These are phyloP conservation scores for Platanista minor DNA, from an alignment of 2,113 vertebrate genomes.

Conservation along the genomic window DNA sequence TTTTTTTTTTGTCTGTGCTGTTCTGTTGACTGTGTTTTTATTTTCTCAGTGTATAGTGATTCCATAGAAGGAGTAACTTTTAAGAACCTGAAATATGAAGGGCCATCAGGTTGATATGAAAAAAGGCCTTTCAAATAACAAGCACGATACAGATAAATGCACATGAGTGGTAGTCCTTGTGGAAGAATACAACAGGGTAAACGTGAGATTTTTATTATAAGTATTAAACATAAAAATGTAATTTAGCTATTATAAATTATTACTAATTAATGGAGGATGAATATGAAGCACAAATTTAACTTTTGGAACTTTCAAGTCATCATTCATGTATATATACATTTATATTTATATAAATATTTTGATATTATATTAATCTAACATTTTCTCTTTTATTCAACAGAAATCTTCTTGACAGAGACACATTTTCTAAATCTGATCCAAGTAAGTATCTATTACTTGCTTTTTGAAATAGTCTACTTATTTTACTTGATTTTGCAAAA, in stretches of 20 bases:
- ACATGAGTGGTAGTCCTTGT: not conserved
- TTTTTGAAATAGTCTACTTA: not conserved
- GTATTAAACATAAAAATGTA: not conserved
- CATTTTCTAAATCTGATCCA: slow-evolving; percentile 76
- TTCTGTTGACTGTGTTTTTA: not conserved
- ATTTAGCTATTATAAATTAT: not conserved
- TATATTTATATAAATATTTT: not conserved
- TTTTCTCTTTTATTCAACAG: slow-evolving; percentile 74
- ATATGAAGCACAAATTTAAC: not conserved
- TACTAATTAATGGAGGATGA: not conserved
- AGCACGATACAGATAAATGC: not conserved
- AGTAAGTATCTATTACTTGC: slow-evolving; percentile 52
- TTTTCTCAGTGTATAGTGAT: not conserved
- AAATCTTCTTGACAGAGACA: slow-evolving; percentile 94
- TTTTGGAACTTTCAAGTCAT: not conserved
- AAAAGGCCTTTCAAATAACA: not conserved
- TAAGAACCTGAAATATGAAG: not conserved
- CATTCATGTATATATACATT: not conserved
- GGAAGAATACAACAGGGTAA: not conserved
- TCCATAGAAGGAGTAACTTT: not conserved
- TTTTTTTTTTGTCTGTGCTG: not conserved
- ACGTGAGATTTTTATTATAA: not conserved
- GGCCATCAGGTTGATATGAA: not conserved
- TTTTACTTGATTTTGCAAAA: slow-evolving; percentile 23
- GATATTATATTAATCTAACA: not conserved